Evolutionary conservation across 2,888 invertebrate genomes (phyloP).

Genomic region (Merodon equestris): DNA sequence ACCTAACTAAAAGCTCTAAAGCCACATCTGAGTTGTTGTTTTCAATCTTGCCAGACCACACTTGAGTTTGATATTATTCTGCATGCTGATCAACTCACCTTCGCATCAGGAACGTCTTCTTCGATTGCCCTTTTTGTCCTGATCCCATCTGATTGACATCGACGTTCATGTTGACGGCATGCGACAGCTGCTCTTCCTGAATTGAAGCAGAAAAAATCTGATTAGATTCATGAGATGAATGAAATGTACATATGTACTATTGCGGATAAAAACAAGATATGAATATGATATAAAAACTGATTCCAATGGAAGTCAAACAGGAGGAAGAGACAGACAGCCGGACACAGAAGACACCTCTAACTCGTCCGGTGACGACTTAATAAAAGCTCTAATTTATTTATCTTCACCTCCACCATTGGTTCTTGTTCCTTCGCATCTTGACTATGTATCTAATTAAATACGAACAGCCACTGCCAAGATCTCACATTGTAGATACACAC

Average conservation of each 20-base stretch:
- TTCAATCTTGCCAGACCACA: too few species aligned
- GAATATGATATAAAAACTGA: slow-evolving; percentile 19
- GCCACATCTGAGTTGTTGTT: too few species aligned
- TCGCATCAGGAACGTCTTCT: too few species aligned
- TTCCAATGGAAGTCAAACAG: not conserved
- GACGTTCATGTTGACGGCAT: slow-evolving; percentile 66
- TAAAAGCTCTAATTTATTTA: slow-evolving; percentile 65
- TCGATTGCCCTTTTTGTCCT: slow-evolving; percentile 1
- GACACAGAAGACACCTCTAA: slow-evolving; percentile 39
- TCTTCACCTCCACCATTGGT: slow-evolving; percentile 42
- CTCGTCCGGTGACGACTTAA: slow-evolving; percentile 56
- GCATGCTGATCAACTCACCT: too few species aligned
- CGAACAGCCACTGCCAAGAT: slow-evolving; percentile 49
- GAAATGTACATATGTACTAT: slow-evolving; percentile 35
- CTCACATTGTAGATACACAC: slow-evolving; percentile 28
- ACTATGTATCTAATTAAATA: slow-evolving; percentile 66
- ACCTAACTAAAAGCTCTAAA: too few species aligned
- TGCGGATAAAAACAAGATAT: slow-evolving; percentile 21
- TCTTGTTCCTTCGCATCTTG: slow-evolving; percentile 18
- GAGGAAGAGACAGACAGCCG: slow-evolving; percentile 10
- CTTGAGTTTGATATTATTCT: too few species aligned
- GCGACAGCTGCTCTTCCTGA: slow-evolving; percentile 66
- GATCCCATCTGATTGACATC: slow-evolving; percentile 58
- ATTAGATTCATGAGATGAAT: slow-evolving; percentile 63
- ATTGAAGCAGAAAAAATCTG: slow-evolving; percentile 27